Evolutionary conservation across 2,113 vertebrate species (phyloP).

Genomic region (Vanacampus margaritifer): DNA sequence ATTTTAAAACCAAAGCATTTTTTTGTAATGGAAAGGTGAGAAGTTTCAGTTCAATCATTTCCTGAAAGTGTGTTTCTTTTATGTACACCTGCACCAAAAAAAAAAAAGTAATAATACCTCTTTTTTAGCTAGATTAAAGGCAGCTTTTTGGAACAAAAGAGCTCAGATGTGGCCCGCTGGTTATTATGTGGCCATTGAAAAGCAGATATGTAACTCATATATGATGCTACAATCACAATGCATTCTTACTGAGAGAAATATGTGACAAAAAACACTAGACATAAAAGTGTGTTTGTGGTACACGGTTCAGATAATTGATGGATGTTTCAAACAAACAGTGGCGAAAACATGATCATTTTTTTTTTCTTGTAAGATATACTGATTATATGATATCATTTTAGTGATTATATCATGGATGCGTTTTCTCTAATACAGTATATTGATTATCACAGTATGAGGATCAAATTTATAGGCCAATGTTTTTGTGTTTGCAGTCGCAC

Average conservation of each 20-base stretch:
- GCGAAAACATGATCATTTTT: too few species aligned
- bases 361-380: too few species aligned
- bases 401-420: too few species aligned
- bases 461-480: too few species aligned
- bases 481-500: too few species aligned
- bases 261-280: too few species aligned
- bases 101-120: background rate
- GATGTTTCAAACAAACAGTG: too few species aligned
- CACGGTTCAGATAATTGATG: too few species aligned
- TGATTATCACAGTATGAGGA: too few species aligned
- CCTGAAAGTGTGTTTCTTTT: background rate
- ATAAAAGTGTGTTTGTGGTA: too few species aligned
- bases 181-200: background rate
- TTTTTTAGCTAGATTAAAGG: background rate
- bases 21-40: background rate
- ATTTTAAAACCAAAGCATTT: background rate
- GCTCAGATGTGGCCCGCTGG: background rate
- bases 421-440: too few species aligned
- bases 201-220: background rate
- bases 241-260: background rate
- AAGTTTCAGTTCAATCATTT: background rate
- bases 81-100: background rate
- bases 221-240: background rate
- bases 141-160: background rate
- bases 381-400: too few species aligned